A percentile compares a stretch with the other conserved stretches of the same genome.
phyloP scores from a whole-genome alignment of 2,888 invertebrate species.

The Elysia crispata region DNA sequence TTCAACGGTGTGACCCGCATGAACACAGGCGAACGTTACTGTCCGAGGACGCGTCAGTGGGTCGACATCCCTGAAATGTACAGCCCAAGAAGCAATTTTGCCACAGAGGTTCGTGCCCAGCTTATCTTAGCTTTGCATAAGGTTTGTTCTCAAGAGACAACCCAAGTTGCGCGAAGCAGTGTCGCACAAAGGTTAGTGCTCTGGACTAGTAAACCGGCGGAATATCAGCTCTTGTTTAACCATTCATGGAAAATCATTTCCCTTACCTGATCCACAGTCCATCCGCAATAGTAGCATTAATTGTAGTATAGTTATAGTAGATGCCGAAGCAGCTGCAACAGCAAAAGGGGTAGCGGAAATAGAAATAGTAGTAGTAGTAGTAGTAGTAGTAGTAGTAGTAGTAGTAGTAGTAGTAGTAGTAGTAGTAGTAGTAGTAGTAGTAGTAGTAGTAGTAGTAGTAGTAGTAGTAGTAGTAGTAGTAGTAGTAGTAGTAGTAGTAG shows the following conservation, averaged over 20 bases:
- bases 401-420: constrained; percentile 36
- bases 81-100: constrained; percentile 76
- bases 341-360: too few relatives aligned
- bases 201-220: too few relatives aligned
- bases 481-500: constrained; percentile 41
- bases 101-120: constrained; percentile 69
- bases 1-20: constrained; percentile 94
- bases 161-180: too few relatives aligned
- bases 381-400: background rate
- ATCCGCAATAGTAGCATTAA: too few relatives aligned
- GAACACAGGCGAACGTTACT: constrained; percentile 87
- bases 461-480: constrained; percentile 41
- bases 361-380: background rate
- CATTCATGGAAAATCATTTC: too few relatives aligned
- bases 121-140: too few relatives aligned
- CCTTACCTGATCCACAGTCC: too few relatives aligned
- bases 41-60: constrained; percentile 82
- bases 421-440: constrained; percentile 40
- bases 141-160: too few relatives aligned
- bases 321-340: background rate
- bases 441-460: constrained; percentile 40
- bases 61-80: constrained; percentile 75
- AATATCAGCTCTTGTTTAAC: too few relatives aligned
- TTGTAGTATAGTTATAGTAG: background rate
- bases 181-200: too few relatives aligned